Base-by-base conservation (phyloP, 2,113 vertebrate genomes). In the Centropus unirufus region DNA sequence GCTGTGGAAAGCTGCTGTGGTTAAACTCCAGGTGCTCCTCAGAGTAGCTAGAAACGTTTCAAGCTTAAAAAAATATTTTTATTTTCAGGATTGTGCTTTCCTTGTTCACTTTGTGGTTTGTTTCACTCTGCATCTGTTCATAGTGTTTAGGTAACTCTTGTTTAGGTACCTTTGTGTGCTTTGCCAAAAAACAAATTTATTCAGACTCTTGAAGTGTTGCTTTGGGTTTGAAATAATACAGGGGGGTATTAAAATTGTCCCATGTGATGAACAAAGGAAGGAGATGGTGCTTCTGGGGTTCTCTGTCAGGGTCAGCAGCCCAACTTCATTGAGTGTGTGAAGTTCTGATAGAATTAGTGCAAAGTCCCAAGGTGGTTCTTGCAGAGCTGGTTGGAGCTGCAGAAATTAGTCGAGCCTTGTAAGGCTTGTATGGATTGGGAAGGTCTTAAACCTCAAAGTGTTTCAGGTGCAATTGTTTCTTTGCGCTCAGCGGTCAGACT, bases 311-410 rank as follows among this genome's bases (percentile, higher is more conserved):
- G 26, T 64, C 39, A 15, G n/a, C 29, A 61, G 32, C 32, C 21
- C 12, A 29, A 1, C 8, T 51, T 70, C 2, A 1, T 14, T 78
- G 15, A 36, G 36, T 2, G 0, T 19, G 3, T 8, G 22, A 16
- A 78, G 39, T 51, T 68, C 8, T 36, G 26, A 19, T 5, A 30
- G 27, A 57, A 17, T 44, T 82, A 20, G 44, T 49, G 21, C n/a
- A 55, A 67, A 92, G 74, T 59, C 23, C 29, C 5, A 6, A 2
- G 20, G 1, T 42, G 32, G 14, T 36, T 70, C 19, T 47, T 62
- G 58, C 29, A 34, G 15, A 7, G 39, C 47, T 78, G n/a, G 7
- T 57, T 79, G 22, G 42, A 51, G 27, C 29, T 18, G 14, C 17
- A 19, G 47, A 30, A 89, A 6, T 11, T 3, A 70, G 14, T 46